Evolutionary conservation across 2,797 vertebrate genomes (phyloP), one percentile per base, ranked within the genome.

Genomic region (Chloroceryle inda): DNA sequence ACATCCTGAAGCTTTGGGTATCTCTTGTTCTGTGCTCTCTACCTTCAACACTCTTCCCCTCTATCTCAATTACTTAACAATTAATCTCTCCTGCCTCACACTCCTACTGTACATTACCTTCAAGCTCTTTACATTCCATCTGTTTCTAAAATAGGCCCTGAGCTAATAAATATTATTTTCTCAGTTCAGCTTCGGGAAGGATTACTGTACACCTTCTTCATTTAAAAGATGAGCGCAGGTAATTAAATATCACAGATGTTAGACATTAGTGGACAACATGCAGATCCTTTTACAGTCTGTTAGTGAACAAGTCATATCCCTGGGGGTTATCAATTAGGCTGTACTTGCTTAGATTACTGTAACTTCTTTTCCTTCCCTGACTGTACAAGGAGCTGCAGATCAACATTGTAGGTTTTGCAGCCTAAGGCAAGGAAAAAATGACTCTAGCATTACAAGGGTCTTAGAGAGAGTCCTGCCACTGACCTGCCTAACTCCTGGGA

Each of bases 101-200:
- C 20, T 50, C 45, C 42, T 87, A 53, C 85, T 24, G 29, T 8
- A 38, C 24, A 2, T 44, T 77, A 31, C 22, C 16, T 7, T 38
- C 88, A 86, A 90, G 92, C 92, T 92, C 88, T 86, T 96, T 94
- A 94, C 37, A 17, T 22, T 86, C 96, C 92, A 96, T 96, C 94
- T 96, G 96, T 69, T 77, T 26, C 88, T 45, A 18, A 55, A 58
- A 6, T 1, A 66, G 82, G n/a, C 52, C 67, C 26, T 71, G 33
- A 49, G 63, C 37, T 91, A 96, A 94, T 89, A 87, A 85, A 93
- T 80, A 68, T 53, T 58, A 68, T 83, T 95, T 72, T 82, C 49
- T 12, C 49, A 14, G 59, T 20, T 80, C 3, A 3, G 50, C 79
- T 66, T 33, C 33, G 37, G 79, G n/a, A 45, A 18, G 84, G 91